Evolutionary conservation across 2,797 vertebrate species (phyloP).

Genomic region (Tapirus indicus): DNA sequence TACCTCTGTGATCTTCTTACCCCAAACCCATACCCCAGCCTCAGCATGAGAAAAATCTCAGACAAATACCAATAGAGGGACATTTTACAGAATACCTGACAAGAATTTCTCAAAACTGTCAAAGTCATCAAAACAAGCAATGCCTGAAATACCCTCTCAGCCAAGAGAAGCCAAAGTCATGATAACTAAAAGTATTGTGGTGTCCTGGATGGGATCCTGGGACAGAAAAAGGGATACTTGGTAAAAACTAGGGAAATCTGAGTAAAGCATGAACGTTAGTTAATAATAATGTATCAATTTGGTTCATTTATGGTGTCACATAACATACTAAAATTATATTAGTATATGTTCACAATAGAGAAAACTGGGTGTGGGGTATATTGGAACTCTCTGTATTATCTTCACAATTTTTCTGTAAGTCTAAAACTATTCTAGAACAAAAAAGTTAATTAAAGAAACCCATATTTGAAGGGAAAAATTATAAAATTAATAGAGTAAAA

Average conservation of each 20-base stretch:
- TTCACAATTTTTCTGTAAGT: not conserved
- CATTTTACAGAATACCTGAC: not conserved
- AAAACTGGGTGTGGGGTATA: not conserved
- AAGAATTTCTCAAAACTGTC: not conserved
- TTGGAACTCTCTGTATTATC: not conserved
- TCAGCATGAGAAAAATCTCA: not conserved
- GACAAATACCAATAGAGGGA: not conserved
- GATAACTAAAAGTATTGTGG: not conserved
- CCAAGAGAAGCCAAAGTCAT: not conserved
- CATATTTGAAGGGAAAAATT: not conserved
- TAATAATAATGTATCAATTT: not conserved
- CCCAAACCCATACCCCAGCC: not conserved
- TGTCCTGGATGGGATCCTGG: not conserved
- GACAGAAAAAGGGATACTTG: not conserved
- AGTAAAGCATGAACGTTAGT: not conserved
- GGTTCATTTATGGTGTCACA: not conserved
- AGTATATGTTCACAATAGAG: not conserved
- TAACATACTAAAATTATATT: not conserved
- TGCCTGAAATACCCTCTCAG: not conserved
- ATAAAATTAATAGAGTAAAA: not conserved
- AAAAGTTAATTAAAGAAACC: not conserved
- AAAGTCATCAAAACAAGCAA: not conserved
- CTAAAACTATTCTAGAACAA: not conserved
- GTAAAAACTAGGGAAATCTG: not conserved
- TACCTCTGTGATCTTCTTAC: not conserved